A percentile compares a stretch with the other conserved stretches of the same genome.
Evolutionary conservation across 2,797 vertebrate species (phyloP).

Genomic region (Hapalemur alaotrensis): DNA sequence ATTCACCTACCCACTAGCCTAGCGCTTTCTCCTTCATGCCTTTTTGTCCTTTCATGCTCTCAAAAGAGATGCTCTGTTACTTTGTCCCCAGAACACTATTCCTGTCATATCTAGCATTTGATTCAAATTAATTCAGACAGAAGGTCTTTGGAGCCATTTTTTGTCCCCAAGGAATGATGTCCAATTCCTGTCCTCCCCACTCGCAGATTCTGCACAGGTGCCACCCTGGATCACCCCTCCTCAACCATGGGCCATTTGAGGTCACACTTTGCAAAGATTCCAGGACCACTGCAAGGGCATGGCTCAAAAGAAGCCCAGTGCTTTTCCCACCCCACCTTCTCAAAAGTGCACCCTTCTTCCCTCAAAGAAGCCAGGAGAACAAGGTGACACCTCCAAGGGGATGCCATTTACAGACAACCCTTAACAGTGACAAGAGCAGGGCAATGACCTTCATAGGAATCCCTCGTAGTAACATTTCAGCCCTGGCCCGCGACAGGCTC

Average conservation of each 20-base stretch:
- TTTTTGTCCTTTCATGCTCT: not conserved
- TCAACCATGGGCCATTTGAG: not conserved
- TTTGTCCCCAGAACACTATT: not conserved
- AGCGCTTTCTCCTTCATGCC: not conserved
- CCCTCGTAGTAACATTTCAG: slow-evolving; percentile 73
- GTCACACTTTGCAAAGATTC: not conserved
- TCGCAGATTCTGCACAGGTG: not conserved
- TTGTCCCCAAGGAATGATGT: not conserved
- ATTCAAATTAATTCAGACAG: slow-evolving; percentile 34
- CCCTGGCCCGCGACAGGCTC: slow-evolving; percentile 72
- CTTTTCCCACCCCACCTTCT: not conserved
- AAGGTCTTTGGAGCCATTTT: not conserved
- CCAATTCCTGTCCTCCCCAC: not conserved
- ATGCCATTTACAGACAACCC: slow-evolving; percentile 62
- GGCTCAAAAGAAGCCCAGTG: not conserved
- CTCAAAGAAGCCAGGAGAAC: not conserved
- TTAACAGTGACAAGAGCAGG: slow-evolving; percentile 66
- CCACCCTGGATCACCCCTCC: not conserved
- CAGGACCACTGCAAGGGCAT: not conserved
- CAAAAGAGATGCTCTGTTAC: not conserved
- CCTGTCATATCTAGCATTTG: not conserved
- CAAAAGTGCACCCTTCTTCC: not conserved
- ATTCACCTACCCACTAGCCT: not conserved
- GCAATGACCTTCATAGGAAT: slow-evolving; percentile 74
- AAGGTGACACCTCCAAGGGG: slow-evolving; percentile 35